Evolutionary conservation across 2,113 vertebrate species (phyloP), one percentile per base, ranked within the genome.

Genomic region (Psophia crepitans): DNA sequence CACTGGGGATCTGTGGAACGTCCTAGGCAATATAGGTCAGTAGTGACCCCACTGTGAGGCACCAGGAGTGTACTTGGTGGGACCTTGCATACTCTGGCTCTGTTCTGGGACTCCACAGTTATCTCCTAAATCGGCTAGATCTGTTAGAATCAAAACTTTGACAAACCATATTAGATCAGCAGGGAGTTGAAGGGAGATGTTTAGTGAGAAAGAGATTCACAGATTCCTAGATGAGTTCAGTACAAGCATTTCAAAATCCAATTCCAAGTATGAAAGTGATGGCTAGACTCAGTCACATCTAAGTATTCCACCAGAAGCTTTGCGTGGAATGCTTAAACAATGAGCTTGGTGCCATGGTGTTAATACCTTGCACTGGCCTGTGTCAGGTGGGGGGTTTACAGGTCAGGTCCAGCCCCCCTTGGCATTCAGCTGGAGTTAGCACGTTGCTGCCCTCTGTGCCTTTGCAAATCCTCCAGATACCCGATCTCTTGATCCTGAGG

Each of bases 401-500:
- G 78, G 53, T 93, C 48, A 30, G 39, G 33, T 66, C 20, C 64
- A n/a, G 41, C 56, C 92, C 33, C 73, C 60, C 64, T 84, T 90
- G 95, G 46, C 84, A 81, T 96, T 92, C 71, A 53, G 12, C 64
- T 94, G 83, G 60, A 87, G 8, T 92, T 88, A 93, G 53, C 71
- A 70, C 23, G 3, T 81, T 39, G 32, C 51, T 95, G 85, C 64
- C 57, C 51, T 93, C 68, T 77, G 28, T 83, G 76, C 93, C 39
- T 85, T 88, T 89, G 68, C 43, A 93, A 92, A 92, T 93, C 56
- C 43, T 86, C 44, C 2, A 7, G 66, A 63, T 77, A 54, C 49
- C 37, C 49, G 53, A 80, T 74, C 44, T 77, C 53, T 53, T 89
- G 32, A 26, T 91, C 32, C 66, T 60, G 48, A 53, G 70, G 44